Evolutionary conservation across 2,888 invertebrate genomes (phyloP), one percentile per base, ranked within the genome.

Genomic region (Elmis aenea): DNA sequence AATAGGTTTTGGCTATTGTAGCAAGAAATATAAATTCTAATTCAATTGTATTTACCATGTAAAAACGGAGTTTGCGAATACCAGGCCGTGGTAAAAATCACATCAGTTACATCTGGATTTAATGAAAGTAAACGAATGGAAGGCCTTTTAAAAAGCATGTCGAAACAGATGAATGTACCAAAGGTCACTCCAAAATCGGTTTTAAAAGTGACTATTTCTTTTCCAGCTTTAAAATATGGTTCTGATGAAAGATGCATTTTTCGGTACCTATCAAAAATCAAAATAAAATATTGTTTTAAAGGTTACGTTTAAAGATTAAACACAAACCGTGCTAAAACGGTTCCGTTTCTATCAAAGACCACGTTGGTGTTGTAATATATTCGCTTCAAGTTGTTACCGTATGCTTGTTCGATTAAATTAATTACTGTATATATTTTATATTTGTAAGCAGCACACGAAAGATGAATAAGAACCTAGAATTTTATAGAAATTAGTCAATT

Each of bases 81-180:
- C 91, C 91, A 92, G 66, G 84, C 82, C 0, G 83, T 77, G 0
- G 85, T 73, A 50, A 77, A 84, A 1, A 83, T 64, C 6, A 88
- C 63, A 52, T 85, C 79, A 5, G 73, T 77, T 2, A 73, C 50
- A 1, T 61, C 57, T 22, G 50, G 33, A 45, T 42, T 36, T 3
- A 55, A 48, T 21, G 79, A 64, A 10, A 45, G 14, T 2, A 51
- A 30, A 43, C 75, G 72, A 5, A 83, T 67, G 0, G 81, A 75
- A 0, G 90, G 88, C 3, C 75, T 69, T 51, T 81, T 74, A 67
- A 85, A 90, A 48, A 88, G 62, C 5, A 91, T 75, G 59, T 92
- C 92, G 58, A 88, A 90, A 64, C 91, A 91, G 26, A 83, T 81
- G 59, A 85, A 82, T 46, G 84, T 77, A 1, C 89, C 90, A 58